Base-by-base conservation (phyloP, 2,113 vertebrate species). In the Eonycteris spelaea region DNA sequence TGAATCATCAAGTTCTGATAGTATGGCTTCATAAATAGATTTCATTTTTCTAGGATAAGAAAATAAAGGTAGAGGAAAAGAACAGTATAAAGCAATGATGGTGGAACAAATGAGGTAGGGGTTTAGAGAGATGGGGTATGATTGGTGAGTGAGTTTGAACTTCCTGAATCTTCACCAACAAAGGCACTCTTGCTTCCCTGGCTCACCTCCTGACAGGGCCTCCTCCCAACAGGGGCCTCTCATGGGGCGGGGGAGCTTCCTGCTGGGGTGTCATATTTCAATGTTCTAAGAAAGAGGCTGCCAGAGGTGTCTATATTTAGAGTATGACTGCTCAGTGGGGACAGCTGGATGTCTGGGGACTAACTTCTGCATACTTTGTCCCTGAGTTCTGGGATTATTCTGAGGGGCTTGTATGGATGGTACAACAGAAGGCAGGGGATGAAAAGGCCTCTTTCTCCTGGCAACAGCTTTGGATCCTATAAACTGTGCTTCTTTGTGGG, bases 201-300 rank as follows among this genome's bases (percentile, higher is more conserved):
- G 53, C 55, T 92, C 26, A 55, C 70, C 92, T 96, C 83, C 83
- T 43, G 9, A 51, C 92, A 68, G 67, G 65, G 78, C 90, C 79
- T 85, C 73, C 48, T 6, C 38, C 13, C 55, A 55, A 80, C 67
- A 43, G 89, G 86, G 57, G 79, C 73, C 85, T 86, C 93, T 96
- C 65, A 43, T 8, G 15, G n/a, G 12, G 38, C 4, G 14, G 33
- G 12, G 65, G 57, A 78, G 61, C 63, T 92, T 95, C 71, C 78
- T 68, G 65, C 89, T 74, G 28, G n/a, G 19, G 96, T 94, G 67
- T 96, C 94, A 82, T 53, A 82, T 96, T 98, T 96, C 95, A 94
- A 26, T 35, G 43, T 88, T 97, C 85, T 97, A 78, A 86, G 77
- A 92, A 95, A 80, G 73, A 96, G 55, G 88, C 88, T 91, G 80